Evolutionary conservation across 2,113 vertebrate species (phyloP), one percentile per base, ranked within the genome.

Genomic region (Neotoma lepida): DNA sequence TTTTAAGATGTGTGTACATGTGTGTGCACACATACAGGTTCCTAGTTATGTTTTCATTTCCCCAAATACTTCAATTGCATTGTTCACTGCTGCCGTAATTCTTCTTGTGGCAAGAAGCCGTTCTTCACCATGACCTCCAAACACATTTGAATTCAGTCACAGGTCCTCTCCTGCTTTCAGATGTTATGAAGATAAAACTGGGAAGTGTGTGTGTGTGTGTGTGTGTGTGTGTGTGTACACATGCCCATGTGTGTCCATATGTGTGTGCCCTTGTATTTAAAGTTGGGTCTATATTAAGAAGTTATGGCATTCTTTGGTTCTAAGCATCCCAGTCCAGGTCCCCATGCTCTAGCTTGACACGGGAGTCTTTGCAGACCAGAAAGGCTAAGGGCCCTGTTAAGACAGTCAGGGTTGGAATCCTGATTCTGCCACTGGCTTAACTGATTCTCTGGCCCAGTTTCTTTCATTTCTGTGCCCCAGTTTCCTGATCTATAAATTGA

Each of bases 391-490:
- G 33, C n/a, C 56, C 58, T 86, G 49, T 86, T 39, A 41, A 77
- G 58, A 56, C 6, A 90, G 33, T 90, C n/a, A 35, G 6, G 63
- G n/a, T 88, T 64, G 85, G 51, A 96, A 88, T 88, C 24, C 71
- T 35, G 17, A 77, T 85, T 86, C n/a, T 81, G 86, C 41, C 49
- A 82, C 46, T 66, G 86, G 58, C 54, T 63, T 56, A 86, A 46
- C 22, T 44, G 70, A 74, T n/a, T 73, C 71, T 92, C 35, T 46
- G 51, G 24, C 44, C 30, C 61, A 92, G 28, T 68, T 86, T 46
- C 44, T 61, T 92, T 81, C 61, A 41, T 91, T 73, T 78, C n/a
- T 74, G 41, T 77, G 44, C 61, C 68, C 88, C 73, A 33, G 68
- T 89, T 87, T 95, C 74, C 28, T 68, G 46, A 78, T 61, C 61